A percentile compares a stretch with the other conserved stretches of the same genome.
These are phyloP conservation scores for Cryptocephalus primarius DNA, from an alignment of 2,888 invertebrate genomes.

Conservation along the genomic window DNA sequence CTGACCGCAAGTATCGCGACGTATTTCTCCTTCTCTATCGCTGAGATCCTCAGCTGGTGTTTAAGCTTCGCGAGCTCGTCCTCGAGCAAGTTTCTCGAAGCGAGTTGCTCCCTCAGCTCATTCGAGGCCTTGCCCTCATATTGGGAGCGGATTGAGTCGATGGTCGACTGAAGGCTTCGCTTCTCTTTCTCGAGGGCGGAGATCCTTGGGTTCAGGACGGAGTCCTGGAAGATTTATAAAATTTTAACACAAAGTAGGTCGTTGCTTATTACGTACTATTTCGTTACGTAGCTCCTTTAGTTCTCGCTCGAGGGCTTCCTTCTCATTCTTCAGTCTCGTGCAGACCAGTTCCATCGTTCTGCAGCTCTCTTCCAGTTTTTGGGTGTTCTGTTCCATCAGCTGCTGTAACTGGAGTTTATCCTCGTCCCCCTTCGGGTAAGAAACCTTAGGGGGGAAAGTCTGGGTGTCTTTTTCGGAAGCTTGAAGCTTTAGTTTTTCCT, in stretches of 20 bases:
- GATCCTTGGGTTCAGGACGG: constrained; percentile 12
- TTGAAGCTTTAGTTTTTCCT: constrained; percentile 12
- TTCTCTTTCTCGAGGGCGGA: constrained; percentile 21
- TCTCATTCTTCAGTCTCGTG: constrained; percentile 29
- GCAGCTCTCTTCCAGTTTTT: constrained; percentile 31
- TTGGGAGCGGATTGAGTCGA: constrained; percentile 13
- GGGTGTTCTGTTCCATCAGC: constrained; percentile 31
- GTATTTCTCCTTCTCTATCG: constrained; percentile 34
- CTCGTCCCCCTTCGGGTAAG: constrained; percentile 11
- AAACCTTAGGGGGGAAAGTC: constrained; percentile 20
- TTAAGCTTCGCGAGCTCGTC: constrained; percentile 24
- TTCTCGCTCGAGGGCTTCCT: constrained; percentile 26
- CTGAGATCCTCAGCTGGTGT: constrained; percentile 28
- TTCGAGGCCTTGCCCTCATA: not conserved
- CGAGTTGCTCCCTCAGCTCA: too few species aligned
- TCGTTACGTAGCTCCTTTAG: constrained; percentile 12
- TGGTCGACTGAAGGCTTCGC: constrained; percentile 12
- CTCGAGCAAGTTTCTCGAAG: constrained; percentile 23
- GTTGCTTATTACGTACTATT: too few species aligned
- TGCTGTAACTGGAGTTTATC: constrained; percentile 28
- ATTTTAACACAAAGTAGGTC: too few species aligned
- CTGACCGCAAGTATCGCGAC: constrained; percentile 30
- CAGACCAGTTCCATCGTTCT: constrained; percentile 32
- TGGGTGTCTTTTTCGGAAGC: constrained; percentile 15
- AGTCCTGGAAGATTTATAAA: constrained; percentile 11